Conservation (phyloP, 2,888 invertebrate genomes). For the Tetragonisca angustula region DNA sequence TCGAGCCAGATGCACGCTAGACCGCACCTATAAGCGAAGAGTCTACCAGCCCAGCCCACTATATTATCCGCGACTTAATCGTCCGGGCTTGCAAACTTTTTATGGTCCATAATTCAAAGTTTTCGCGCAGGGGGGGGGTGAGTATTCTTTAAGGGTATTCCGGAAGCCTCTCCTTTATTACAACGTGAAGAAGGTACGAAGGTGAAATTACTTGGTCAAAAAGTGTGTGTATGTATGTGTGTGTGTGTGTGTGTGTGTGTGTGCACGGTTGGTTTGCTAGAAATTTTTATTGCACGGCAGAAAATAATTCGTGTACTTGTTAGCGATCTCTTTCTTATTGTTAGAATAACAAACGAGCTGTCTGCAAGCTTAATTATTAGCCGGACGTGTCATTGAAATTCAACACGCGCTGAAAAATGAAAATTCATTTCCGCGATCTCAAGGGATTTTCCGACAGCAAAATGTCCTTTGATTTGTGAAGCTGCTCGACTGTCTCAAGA, state of each 20-base stretch:
- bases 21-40: background rate
- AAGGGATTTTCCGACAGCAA: too few species aligned
- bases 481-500: too few species aligned
- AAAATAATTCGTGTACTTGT: constrained; percentile 16
- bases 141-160: constrained; percentile 67
- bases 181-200: constrained; percentile 46
- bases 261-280: background rate
- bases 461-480: too few species aligned
- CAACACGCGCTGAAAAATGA: too few species aligned
- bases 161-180: constrained; percentile 57
- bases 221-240: background rate
- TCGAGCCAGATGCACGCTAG: constrained; percentile 12
- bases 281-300: constrained; percentile 40
- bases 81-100: constrained; percentile 78
- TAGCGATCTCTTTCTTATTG: background rate
- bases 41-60: constrained; percentile 37
- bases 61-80: constrained; percentile 78
- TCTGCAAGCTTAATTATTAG: too few species aligned
- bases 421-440: too few species aligned
- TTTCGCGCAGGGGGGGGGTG: constrained; percentile 54
- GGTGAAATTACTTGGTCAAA: constrained; percentile 20
- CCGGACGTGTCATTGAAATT: too few species aligned
- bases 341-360: background rate
- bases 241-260: too few species aligned
- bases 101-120: constrained; percentile 78